phyloP scores from a whole-genome alignment of 2,888 invertebrate species.

The Drosophila meridionalis region DNA sequence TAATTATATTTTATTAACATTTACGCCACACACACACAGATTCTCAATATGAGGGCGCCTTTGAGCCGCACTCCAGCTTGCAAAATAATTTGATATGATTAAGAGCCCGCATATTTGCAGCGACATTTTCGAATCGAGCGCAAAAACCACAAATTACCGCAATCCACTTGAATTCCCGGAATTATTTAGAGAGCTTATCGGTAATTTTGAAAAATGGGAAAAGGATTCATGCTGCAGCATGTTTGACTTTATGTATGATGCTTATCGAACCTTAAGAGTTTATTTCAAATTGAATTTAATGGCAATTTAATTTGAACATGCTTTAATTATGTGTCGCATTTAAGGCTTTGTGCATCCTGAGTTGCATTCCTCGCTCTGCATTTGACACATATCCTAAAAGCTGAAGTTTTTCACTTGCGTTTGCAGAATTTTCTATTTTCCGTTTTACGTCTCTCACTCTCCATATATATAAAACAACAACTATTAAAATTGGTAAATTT shows the following conservation, averaged over 20 bases:
- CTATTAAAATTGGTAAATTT: slow-evolving; percentile 69
- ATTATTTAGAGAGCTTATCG: slow-evolving; percentile 23
- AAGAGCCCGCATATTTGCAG: slow-evolving; percentile 29
- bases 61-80: neutral
- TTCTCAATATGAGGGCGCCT: slow-evolving; percentile 6
- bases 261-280: neutral
- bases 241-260: neutral
- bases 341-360: slow-evolving; percentile 42
- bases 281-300: neutral
- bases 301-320: slow-evolving; percentile 6
- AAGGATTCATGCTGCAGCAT: neutral
- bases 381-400: slow-evolving; percentile 54
- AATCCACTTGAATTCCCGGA: slow-evolving; percentile 23
- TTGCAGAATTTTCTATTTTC: slow-evolving; percentile 49
- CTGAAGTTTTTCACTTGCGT: slow-evolving; percentile 47
- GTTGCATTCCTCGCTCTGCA: slow-evolving; percentile 35
- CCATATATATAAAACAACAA: slow-evolving; percentile 26
- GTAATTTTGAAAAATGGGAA: neutral
- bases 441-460: slow-evolving; percentile 20
- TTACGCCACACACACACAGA: neutral
- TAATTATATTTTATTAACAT: neutral
- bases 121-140: neutral
- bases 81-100: slow-evolving; percentile 14
- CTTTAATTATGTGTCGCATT: slow-evolving; percentile 42
- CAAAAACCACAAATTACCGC: slow-evolving; percentile 3